phyloP scores from a whole-genome alignment of 2,797 vertebrate species.

The Furcifer pardalis region DNA sequence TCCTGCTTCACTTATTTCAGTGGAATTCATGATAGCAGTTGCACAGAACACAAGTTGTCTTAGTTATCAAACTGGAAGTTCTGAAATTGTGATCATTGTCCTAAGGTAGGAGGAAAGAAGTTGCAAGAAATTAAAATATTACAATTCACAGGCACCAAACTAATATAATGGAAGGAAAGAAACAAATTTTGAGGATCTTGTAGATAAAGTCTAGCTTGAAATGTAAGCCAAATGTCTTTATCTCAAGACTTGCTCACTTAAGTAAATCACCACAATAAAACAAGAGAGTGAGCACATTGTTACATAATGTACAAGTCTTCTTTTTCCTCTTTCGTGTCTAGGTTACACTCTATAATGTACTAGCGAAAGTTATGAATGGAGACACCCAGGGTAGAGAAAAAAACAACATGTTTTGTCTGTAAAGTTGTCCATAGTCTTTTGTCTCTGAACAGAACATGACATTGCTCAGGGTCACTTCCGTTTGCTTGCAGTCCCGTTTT shows the following conservation, averaged over 20 bases:
- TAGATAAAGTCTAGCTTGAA: neutral
- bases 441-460: slow-evolving; percentile 48
- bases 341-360: no score
- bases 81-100: neutral
- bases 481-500: slow-evolving; percentile 22
- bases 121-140: neutral
- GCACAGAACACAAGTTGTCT: neutral
- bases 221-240: neutral
- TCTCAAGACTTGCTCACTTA: neutral
- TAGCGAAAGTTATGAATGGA: neutral
- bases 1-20: neutral
- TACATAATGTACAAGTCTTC: slow-evolving; percentile 4
- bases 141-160: neutral
- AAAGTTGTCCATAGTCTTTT: slow-evolving; percentile 41
- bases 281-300: neutral
- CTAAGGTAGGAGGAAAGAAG: neutral
- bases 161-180: neutral
- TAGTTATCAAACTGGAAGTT: neutral
- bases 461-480: slow-evolving; percentile 25
- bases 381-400: neutral
- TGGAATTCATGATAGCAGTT: neutral
- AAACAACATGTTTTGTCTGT: slow-evolving; percentile 28
- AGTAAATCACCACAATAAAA: neutral
- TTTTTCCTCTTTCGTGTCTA: no score
- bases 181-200: neutral